phyloP scores from a whole-genome alignment of 2,888 invertebrate species.

The Nomada lathburiana region DNA sequence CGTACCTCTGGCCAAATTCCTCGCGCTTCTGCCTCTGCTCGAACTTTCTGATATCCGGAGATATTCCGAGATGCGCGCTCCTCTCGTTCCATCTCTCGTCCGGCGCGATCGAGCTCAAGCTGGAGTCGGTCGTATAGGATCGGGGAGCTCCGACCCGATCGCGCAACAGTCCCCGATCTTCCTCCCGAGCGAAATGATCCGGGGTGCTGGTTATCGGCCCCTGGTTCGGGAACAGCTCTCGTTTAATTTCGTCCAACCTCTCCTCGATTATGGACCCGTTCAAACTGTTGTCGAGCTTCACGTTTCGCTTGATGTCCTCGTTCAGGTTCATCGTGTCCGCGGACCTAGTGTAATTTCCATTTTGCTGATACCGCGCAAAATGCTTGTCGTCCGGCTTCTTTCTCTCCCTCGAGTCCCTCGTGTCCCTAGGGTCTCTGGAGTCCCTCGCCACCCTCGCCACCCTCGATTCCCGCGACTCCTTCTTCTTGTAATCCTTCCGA shows the following conservation, averaged over 20 bases:
- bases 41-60: conserved; percentile 73
- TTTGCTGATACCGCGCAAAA: conserved; percentile 80
- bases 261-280: conserved; percentile 80
- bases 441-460: no score
- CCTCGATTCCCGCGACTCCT: conserved; percentile 70
- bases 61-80: conserved; percentile 51
- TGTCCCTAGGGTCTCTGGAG: no score
- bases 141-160: conserved; percentile 64
- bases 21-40: conserved; percentile 70
- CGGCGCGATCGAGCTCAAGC: conserved; percentile 75
- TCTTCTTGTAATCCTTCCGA: conserved; percentile 78
- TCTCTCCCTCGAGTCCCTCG: conserved; percentile 46
- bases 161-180: conserved; percentile 59
- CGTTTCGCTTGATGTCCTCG: conserved; percentile 81
- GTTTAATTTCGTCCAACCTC: conserved; percentile 79
- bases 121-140: conserved; percentile 74
- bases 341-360: conserved; percentile 80
- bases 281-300: conserved; percentile 78
- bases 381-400: conserved; percentile 78
- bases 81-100: conserved; percentile 78
- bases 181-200: conserved; percentile 76
- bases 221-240: conserved; percentile 79
- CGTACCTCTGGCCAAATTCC: conserved; percentile 49
- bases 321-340: conserved; percentile 81
- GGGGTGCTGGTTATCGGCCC: conserved; percentile 79